These are phyloP conservation scores for Tylochromis polylepis DNA, from an alignment of 2,113 vertebrate genomes.

Conservation along the genomic window DNA sequence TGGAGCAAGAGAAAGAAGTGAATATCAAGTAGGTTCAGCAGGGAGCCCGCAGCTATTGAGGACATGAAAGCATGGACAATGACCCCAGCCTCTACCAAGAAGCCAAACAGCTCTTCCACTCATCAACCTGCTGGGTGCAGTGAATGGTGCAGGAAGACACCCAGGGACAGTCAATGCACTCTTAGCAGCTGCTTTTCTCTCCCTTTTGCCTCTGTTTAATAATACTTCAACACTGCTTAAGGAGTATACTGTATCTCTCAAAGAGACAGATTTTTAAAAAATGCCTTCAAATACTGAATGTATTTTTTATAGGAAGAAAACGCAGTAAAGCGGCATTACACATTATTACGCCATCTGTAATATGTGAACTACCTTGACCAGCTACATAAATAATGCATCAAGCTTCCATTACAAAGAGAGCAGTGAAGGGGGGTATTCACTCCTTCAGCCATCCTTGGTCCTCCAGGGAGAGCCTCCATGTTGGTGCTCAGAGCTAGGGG, in stretches of 20 bases:
- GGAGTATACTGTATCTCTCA: not conserved
- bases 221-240: not conserved
- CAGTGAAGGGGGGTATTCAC: slow-evolving; percentile 12
- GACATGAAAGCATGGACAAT: slow-evolving; percentile 58
- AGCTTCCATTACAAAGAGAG: slow-evolving; percentile 29
- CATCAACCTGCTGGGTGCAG: slow-evolving; percentile 58
- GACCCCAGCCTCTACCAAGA: slow-evolving; percentile 46
- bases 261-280: not conserved
- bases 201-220: not conserved
- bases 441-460: slow-evolving; percentile 23
- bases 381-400: slow-evolving; percentile 61
- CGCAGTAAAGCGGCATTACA: not conserved
- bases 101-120: slow-evolving; percentile 54
- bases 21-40: slow-evolving; percentile 60
- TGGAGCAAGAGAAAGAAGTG: slow-evolving; percentile 38
- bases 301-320: slow-evolving; percentile 3
- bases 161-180: slow-evolving; percentile 36
- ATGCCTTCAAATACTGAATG: not conserved
- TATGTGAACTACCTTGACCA: slow-evolving; percentile 24
- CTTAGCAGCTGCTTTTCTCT: slow-evolving; percentile 10
- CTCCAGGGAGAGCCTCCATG: slow-evolving; percentile 42
- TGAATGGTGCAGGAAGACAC: slow-evolving; percentile 57
- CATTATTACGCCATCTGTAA: not conserved
- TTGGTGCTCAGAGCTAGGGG: slow-evolving; percentile 11
- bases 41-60: slow-evolving; percentile 52